Base-by-base conservation (phyloP, 2,888 invertebrate genomes). In the Drosophila longiperda region DNA sequence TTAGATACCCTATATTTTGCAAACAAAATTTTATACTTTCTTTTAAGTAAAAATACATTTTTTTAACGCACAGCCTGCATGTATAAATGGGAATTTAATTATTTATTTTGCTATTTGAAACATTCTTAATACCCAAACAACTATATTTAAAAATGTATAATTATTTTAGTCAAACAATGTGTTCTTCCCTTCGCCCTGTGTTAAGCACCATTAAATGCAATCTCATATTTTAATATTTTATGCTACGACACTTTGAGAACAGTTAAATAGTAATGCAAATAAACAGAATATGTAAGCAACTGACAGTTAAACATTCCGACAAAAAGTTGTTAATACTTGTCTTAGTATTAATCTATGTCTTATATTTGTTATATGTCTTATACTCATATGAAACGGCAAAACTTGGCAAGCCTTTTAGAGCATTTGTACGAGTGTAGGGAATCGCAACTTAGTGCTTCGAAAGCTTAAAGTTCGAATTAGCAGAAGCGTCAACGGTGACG, bases 381-480 rank as follows among this genome's bases (percentile, higher is more conserved):
- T 40, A 40, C n/a, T n/a, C n/a, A 9, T 5, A 53, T 11, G 11
- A 38, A 54, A 20, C 15, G n/a, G 12, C n/a, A 17, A 2, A 34
- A 29, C 8, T 42, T 57, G 15, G 20, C 15, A 38, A 17, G 2
- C 15, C 29, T 3, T 12, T 60, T 57, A 32, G 26, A 26, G 38
- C 9, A 7, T n/a, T 38, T 58, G 40, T 29, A 32, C 11, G 7
- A 33, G 32, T 60, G 26, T 12, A 48, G 60, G 40, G 66, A 20
- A 64, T 52, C 8, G 6, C 50, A 65, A 73, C 65, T 57, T 74
- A 62, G 63, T 70, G 69, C 53, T 77, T 52, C 54, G 79, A 73
- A 71, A 83, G 83, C 83, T 85, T 85, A 73, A 85, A 74, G 73
- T 85, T 73, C 52, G 73, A 64, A 80, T 78, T 75, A 80, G 54